phyloP scores from a whole-genome alignment of 2,113 vertebrate species.

The Phaethon lepturus region DNA sequence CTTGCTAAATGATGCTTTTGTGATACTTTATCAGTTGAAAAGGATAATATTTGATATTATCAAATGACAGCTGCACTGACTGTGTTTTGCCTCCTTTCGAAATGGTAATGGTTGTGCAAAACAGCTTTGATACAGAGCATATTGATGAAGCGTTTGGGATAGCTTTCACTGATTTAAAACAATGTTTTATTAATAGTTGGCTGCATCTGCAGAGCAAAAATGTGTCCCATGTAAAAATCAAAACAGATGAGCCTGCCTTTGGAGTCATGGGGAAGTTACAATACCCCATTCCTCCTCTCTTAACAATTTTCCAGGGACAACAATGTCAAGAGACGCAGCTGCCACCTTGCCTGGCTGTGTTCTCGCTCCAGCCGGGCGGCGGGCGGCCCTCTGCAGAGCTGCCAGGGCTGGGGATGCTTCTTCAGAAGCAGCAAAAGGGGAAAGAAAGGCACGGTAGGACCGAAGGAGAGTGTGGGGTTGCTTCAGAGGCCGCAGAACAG shows the following conservation, averaged over 20 bases:
- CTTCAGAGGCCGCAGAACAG: fast-evolving
- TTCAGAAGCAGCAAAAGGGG: not conserved
- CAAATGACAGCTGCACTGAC: not conserved
- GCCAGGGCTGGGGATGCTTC: not conserved
- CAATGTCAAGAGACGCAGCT: not conserved
- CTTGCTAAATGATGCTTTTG: not conserved
- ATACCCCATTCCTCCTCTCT: not conserved
- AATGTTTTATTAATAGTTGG: not conserved
- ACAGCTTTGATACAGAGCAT: not conserved
- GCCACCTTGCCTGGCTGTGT: not conserved
- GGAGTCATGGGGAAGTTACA: not conserved
- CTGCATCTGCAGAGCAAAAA: not conserved
- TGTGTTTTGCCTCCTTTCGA: not conserved
- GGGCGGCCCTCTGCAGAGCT: not conserved
- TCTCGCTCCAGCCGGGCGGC: fast-evolving
- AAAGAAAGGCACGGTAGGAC: not conserved
- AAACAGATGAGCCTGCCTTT: not conserved
- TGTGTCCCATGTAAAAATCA: not conserved
- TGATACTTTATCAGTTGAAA: not conserved
- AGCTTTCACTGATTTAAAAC: not conserved
- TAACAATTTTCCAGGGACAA: not conserved
- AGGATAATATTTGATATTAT: not conserved
- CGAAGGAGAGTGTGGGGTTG: not conserved
- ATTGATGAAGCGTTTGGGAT: not conserved
- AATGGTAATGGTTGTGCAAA: not conserved